Evolutionary conservation across 1,140 invertebrate species (phyloP).

Genomic region (Panulirus ornatus): DNA sequence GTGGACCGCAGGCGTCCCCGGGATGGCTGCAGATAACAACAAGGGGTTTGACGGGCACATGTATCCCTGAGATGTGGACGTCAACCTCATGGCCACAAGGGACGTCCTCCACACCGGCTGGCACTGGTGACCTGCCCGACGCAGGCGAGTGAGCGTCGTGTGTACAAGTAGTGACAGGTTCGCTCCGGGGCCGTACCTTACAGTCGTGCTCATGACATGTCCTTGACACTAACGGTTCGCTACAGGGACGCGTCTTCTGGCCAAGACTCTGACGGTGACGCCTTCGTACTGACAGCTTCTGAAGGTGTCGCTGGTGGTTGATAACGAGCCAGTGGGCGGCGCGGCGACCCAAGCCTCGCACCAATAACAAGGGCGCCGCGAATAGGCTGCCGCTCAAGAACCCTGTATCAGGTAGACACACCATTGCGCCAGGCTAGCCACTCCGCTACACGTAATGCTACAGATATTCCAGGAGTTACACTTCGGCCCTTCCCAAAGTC

Average conservation of each 20-base stretch:
- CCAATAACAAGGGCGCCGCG: constrained; percentile 27
- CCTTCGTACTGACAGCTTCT: constrained; percentile 44
- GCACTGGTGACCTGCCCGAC: neutral
- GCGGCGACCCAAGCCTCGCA: constrained; percentile 32
- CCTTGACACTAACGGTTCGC: constrained; percentile 16
- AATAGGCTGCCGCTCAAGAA: neutral
- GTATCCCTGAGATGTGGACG: constrained; percentile 30
- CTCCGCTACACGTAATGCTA: no score
- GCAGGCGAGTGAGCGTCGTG: neutral
- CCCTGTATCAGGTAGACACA: constrained; percentile 23
- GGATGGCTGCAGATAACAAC: constrained; percentile 1
- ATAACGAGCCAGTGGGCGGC: constrained; percentile 52
- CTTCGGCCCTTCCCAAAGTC: neutral
- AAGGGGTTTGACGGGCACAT: constrained; percentile 33
- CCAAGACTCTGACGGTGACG: neutral
- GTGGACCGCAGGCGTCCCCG: neutral
- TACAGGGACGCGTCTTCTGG: constrained; percentile 28
- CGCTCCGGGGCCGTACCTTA: constrained; percentile 21
- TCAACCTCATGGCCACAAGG: neutral
- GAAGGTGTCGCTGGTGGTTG: constrained; percentile 19
- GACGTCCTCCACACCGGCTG: neutral
- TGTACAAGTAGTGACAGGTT: neutral
- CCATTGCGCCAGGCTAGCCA: neutral
- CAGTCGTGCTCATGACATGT: neutral
- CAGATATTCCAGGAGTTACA: no score